Base-by-base conservation (phyloP, 2,888 invertebrate genomes). In the Leucoma salicis region DNA sequence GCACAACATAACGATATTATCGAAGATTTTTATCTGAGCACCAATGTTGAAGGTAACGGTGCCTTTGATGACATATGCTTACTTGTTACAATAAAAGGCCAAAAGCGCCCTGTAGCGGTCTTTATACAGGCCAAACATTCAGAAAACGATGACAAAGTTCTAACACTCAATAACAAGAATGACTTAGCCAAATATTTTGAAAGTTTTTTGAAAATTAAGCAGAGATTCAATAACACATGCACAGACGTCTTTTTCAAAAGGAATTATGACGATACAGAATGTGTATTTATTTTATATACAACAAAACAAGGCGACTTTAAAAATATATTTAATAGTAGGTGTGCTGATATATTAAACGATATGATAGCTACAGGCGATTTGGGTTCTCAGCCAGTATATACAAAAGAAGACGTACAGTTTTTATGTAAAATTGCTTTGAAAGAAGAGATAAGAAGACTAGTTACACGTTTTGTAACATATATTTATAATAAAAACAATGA, bases 51-150 rank as follows among this genome's bases (percentile, higher is more conserved):
- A 16, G 42, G 43, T 5, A 14, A 52, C 16, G 61, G 58, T 1
- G 53, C 35, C 1, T 51, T 61, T 25, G 61, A 57, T 21, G 61
- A 61, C 3, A 47, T 61, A 10, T 50, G 53, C 15, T 39, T 55
- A 29, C 29, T 1, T 13, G 13, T 13, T 7, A 29, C 13, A 13
- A 13, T 29, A 29, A 29, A 29, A 7, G 29, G 14, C 1, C 2
- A 13, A 5, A 29, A 8, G 12, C 29, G 29, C 12, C 29, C 29
- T 4, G 6, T 29, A 29, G 14, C 14, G 13, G 13, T 11, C 49
- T 58, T 58, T 14, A 33, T 52, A 18, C 58, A 58, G 42, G 49
- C 53, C 0, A 58, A 55, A 27, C 55, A 57, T 14, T 39, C 29
- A 29, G 29, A 29, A 11, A 29, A 42, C 11, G 47, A 58, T 10